A percentile compares a stretch with the other conserved stretches of the same genome.
Conservation (phyloP, 2,888 invertebrate genomes). For the Punctoribates punctum region DNA sequence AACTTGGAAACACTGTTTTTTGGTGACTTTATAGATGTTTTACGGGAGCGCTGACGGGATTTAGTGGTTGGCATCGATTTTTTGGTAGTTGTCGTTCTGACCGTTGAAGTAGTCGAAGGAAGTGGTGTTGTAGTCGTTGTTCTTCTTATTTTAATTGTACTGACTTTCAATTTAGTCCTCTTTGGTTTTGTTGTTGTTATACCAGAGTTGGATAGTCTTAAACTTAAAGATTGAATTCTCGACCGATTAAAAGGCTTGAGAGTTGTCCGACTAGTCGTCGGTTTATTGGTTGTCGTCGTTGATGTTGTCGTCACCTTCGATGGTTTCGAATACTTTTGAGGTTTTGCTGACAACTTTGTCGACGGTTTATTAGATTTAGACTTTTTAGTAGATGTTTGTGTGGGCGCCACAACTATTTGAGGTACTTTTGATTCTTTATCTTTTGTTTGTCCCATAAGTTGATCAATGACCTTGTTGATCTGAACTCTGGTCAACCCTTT, state of each 20-base stretch:
- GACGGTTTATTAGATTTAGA: conserved; percentile 7
- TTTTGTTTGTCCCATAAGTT: conserved; percentile 28
- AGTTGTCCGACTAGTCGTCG: not conserved
- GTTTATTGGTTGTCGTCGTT: conserved; percentile 7
- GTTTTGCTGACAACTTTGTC: not conserved
- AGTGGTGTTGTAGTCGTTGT: conserved; percentile 6
- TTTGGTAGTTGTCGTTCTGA: conserved; percentile 4
- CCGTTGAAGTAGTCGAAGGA: conserved; percentile 1
- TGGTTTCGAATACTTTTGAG: not conserved
- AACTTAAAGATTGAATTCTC: conserved; percentile 21
- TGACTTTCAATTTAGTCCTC: not conserved
- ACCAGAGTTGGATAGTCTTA: not conserved
- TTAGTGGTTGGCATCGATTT: not conserved
- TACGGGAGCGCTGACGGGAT: not conserved
- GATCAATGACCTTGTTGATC: conserved; percentile 42
- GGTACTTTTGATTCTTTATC: conserved; percentile 14
- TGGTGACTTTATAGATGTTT: conserved; percentile 2
- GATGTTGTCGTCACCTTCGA: not conserved
- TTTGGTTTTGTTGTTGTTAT: conserved; percentile 21
- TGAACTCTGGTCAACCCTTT: conserved; percentile 31
- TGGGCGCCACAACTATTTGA: conserved; percentile 42
- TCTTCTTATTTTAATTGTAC: conserved; percentile 19
- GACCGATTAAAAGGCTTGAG: not conserved
- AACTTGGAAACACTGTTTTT: not conserved
- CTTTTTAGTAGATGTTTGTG: conserved; percentile 16